phyloP scores from a whole-genome alignment of 2,797 vertebrate genomes.

The Acanthurus tractus region DNA sequence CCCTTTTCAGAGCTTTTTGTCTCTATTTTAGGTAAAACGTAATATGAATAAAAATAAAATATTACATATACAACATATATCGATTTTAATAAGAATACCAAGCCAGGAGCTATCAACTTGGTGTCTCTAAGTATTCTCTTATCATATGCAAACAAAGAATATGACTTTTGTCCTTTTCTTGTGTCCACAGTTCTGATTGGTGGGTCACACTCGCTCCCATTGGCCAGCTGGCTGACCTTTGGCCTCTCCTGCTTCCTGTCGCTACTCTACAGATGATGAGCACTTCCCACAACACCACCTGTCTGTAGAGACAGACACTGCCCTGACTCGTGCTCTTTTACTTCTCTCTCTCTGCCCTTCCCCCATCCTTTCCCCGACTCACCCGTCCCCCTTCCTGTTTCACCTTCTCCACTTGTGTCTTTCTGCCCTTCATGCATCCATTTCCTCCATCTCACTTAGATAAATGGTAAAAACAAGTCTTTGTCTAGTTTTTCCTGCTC shows the following conservation, averaged over 20 bases:
- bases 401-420: slow-evolving; percentile 29
- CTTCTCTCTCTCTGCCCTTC: slow-evolving; percentile 61
- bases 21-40: too few relatives aligned
- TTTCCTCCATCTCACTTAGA: slow-evolving; percentile 42
- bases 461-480: slow-evolving; percentile 35
- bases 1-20: too few relatives aligned
- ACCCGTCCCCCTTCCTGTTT: slow-evolving; percentile 28
- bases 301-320: slow-evolving; percentile 76
- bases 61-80: too few relatives aligned
- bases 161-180: not conserved
- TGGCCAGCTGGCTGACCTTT: slow-evolving; percentile 77
- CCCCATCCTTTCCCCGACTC: slow-evolving; percentile 30
- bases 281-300: slow-evolving; percentile 50
- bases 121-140: not conserved
- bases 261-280: slow-evolving; percentile 88
- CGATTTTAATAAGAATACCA: not conserved
- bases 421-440: slow-evolving; percentile 47
- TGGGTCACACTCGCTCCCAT: slow-evolving; percentile 75
- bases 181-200: slow-evolving; percentile 81
- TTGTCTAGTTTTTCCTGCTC: slow-evolving; percentile 37
- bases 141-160: not conserved
- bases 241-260: slow-evolving; percentile 76
- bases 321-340: slow-evolving; percentile 65
- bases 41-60: too few relatives aligned
- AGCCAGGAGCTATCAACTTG: not conserved